Conservation (phyloP, 2,113 vertebrate genomes). For the Microtus oregoni region DNA sequence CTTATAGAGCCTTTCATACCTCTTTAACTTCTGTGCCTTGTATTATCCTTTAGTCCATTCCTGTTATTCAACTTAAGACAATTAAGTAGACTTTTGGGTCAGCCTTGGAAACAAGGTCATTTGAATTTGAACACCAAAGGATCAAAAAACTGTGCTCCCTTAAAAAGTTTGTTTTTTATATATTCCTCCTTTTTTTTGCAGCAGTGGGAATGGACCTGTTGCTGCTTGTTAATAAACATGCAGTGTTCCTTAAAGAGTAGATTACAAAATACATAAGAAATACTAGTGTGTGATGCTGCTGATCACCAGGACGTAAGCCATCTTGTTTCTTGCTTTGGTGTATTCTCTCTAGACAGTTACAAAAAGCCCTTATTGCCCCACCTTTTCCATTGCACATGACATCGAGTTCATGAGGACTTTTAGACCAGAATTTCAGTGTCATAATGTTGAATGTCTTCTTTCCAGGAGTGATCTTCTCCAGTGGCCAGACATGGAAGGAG, state of each 20-base stretch:
- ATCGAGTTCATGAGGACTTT: background rate
- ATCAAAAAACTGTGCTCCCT: background rate
- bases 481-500: conserved; percentile 70
- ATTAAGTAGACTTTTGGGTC: background rate
- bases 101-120: background rate
- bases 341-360: background rate
- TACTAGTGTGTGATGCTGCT: background rate
- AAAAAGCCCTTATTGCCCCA: background rate
- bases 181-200: background rate
- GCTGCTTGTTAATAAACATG: background rate
- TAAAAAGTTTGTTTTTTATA: background rate
- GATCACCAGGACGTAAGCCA: background rate
- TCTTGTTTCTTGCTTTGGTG: background rate
- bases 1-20: background rate
- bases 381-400: too few species aligned
- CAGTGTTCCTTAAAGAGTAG: background rate
- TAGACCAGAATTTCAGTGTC: background rate
- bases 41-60: background rate
- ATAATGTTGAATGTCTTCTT: background rate
- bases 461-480: conserved; percentile 71
- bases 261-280: background rate
- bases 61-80: background rate
- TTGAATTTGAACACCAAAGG: background rate
- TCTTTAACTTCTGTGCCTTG: background rate
- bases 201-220: background rate